A percentile compares a stretch with the other conserved stretches of the same genome.
Conservation (phyloP, 2,113 vertebrate genomes). For the Pteruthius melanotis region DNA sequence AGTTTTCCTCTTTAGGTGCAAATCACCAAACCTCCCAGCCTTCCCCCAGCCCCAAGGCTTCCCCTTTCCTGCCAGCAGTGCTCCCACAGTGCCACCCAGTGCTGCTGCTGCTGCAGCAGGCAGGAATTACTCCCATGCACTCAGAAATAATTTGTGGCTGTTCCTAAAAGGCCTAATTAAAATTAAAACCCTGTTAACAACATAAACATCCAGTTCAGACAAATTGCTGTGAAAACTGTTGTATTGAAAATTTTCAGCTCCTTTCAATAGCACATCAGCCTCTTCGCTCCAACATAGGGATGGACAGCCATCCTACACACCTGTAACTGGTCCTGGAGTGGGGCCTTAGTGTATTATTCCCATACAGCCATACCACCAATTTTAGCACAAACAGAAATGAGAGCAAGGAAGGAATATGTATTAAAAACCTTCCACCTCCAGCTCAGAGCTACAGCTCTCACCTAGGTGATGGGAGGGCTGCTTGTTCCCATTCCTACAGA, state of each 20-base stretch:
- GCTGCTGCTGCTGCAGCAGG: not conserved
- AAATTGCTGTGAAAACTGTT: slow-evolving; percentile 37
- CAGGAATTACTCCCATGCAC: not conserved
- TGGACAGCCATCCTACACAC: not conserved
- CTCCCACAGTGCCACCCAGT: not conserved
- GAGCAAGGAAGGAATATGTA: not conserved
- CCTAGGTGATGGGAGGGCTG: not conserved
- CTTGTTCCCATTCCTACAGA: not conserved
- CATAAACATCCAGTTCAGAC: slow-evolving; percentile 6
- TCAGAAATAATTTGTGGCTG: not conserved
- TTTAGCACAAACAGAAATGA: not conserved
- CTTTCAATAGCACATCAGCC: slow-evolving; percentile 27
- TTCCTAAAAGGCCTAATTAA: not conserved
- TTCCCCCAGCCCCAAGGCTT: not conserved
- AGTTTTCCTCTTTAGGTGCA: not conserved
- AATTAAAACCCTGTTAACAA: not conserved
- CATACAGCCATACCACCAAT: not conserved
- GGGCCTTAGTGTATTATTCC: not conserved
- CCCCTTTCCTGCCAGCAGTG: not conserved
- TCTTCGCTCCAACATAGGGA: not conserved
- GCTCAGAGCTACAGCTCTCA: not conserved
- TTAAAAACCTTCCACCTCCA: not conserved
- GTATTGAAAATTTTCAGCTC: slow-evolving; percentile 54
- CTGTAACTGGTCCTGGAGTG: slow-evolving; percentile 5
- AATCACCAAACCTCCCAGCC: not conserved